Evolutionary conservation across 2,888 invertebrate genomes (phyloP), one percentile per base, ranked within the genome.

Genomic region (Stenodera caucasica): DNA sequence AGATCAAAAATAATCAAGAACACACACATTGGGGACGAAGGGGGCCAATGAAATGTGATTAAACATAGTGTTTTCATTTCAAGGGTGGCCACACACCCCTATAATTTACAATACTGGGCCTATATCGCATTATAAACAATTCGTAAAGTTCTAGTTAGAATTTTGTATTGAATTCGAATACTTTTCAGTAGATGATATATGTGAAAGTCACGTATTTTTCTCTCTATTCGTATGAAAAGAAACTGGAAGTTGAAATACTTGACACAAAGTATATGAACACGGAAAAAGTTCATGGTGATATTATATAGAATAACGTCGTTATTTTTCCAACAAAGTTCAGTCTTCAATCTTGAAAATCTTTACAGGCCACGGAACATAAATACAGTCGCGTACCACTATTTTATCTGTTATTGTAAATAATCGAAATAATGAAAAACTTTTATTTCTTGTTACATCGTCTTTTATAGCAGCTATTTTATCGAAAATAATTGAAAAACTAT

Each of bases 41-140:
- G 33, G 68, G 66, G 63, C n/a, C 67, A 64, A 64, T 59, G 67
- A 66, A 63, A 67, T 65, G 69, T 67, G 69, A 71, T 71, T 71
- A 71, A 70, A 69, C 66, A 60, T 63, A 62, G 67, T 45, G 65
- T 62, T 69, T 70, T 71, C 69, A 72, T 72, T 72, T 72, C 72
- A 72, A 72, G 72, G 72, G 69, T 72, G 69, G 67, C 58, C 70
- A 69, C 67, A 67, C 72, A 72, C 70, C 70, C 71, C 63, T 66
- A 66, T 69, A 70, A 72, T 71, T 71, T 70, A 67, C 67, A 70
- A 70, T 70, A 71, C 70, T n/a, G n/a, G n/a, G n/a, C n/a, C n/a
- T n/a, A n/a, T n/a, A n/a, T n/a, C n/a, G n/a, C n/a, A n/a, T n/a
- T n/a, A n/a, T n/a, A n/a, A n/a, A n/a, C n/a, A n/a, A n/a, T n/a